Percentiles rank a stretch among this genome's conserved stretches.
phyloP scores from a whole-genome alignment of 2,797 vertebrate species.

The Semotilus atromaculatus region DNA sequence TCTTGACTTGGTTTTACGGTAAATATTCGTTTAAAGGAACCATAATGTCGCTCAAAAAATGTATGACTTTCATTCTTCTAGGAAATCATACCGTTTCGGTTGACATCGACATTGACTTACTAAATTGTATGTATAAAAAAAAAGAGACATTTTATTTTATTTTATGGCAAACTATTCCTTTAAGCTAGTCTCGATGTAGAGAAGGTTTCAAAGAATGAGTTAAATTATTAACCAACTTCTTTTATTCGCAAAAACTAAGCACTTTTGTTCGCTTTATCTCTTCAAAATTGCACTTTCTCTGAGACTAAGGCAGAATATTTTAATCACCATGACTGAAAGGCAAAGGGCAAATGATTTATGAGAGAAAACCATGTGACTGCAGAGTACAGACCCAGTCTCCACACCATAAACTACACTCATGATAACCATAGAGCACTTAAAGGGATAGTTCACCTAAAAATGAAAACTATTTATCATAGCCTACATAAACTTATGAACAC shows the following conservation, averaged over 20 bases:
- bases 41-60: no score
- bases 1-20: neutral
- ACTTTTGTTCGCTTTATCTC: neutral
- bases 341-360: conserved; percentile 7
- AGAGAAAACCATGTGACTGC: neutral
- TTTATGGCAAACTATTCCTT: neutral
- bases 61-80: neutral
- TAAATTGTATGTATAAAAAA: neutral
- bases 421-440: neutral
- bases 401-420: no score
- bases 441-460: no score
- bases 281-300: neutral
- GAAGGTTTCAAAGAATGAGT: neutral
- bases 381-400: neutral
- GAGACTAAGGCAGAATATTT: neutral
- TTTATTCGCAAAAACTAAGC: neutral
- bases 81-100: neutral
- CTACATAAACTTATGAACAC: no score
- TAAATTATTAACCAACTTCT: neutral
- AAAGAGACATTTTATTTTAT: neutral
- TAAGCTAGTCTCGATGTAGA: no score
- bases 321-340: neutral
- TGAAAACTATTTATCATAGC: no score
- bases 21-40: neutral
- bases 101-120: neutral